A percentile compares a stretch with the other conserved stretches of the same genome.
These are phyloP conservation scores for Dicentrarchus labrax DNA, from an alignment of 2,113 vertebrate genomes.

Conservation along the genomic window DNA sequence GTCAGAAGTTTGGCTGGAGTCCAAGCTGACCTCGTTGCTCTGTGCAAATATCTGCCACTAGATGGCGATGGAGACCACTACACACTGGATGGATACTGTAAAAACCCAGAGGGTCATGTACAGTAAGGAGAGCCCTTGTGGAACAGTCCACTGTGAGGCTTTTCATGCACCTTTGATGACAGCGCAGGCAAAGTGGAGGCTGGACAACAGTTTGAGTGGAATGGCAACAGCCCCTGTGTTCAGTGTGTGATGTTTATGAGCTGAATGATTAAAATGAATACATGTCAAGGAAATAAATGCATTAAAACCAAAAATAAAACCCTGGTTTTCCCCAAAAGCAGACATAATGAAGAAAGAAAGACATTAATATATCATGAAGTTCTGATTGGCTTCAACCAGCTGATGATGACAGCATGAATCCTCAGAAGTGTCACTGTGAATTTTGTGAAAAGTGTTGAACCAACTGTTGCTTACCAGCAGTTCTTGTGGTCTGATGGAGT, in stretches of 20 bases:
- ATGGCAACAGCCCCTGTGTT: neutral
- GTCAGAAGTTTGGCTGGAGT: conserved; percentile 81
- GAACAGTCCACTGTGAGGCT: conserved; percentile 46
- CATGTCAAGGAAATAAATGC: neutral
- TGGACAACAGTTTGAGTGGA: neutral
- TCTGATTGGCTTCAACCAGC: conserved; percentile 7
- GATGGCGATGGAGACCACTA: conserved; percentile 86
- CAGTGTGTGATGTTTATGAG: neutral
- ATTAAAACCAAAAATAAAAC: conserved; percentile 1
- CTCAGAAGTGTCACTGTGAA: conserved; percentile 20
- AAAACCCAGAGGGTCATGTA: conserved; percentile 58
- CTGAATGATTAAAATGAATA: neutral
- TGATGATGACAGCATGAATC: conserved; percentile 31
- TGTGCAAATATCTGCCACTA: conserved; percentile 86
- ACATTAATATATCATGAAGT: neutral
- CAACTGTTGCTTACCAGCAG: conserved; percentile 92
- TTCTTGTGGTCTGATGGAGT: conserved; percentile 95
- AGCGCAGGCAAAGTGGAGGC: neutral
- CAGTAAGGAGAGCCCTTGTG: conserved; percentile 66
- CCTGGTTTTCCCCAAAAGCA: neutral
- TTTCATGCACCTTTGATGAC: conserved; percentile 49
- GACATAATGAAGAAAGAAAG: neutral
- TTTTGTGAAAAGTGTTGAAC: conserved; percentile 25
- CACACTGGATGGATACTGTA: conserved; percentile 57
- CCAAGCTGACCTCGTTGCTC: conserved; percentile 87